Percentiles rank a stretch among this genome's conserved stretches.
Evolutionary conservation across 2,113 vertebrate genomes (phyloP).

Genomic region (Meleagris gallopavo): DNA sequence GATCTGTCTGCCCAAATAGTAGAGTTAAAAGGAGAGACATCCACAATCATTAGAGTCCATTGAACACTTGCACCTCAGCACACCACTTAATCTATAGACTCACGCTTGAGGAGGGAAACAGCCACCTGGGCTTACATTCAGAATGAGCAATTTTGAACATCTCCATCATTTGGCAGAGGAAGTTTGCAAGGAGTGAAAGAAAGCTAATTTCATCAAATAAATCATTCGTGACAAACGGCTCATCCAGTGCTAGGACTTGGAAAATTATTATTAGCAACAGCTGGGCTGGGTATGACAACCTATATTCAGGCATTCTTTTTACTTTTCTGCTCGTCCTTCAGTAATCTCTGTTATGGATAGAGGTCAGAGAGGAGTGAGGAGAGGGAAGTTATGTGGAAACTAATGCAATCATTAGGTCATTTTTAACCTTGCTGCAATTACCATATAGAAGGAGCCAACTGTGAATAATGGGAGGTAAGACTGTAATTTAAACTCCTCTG

Average conservation of each 20-base stretch:
- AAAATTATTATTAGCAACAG: slow-evolving; percentile 68
- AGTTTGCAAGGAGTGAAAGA: slow-evolving; percentile 24
- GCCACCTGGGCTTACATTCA: not conserved
- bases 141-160: not conserved
- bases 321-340: slow-evolving; percentile 51
- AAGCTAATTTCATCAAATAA: slow-evolving; percentile 58
- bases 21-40: not conserved
- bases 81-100: not conserved
- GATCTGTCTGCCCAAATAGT: not conserved
- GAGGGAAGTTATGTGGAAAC: slow-evolving; percentile 47
- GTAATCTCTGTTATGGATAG: slow-evolving; percentile 38
- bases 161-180: slow-evolving; percentile 22
- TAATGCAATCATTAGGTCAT: slow-evolving; percentile 58
- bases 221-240: slow-evolving; percentile 58
- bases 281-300: slow-evolving; percentile 45
- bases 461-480: slow-evolving; percentile 33
- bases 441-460: slow-evolving; percentile 1
- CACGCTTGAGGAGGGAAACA: slow-evolving; percentile 9
- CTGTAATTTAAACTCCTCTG: slow-evolving; percentile 30
- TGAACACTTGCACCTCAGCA: not conserved
- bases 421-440: slow-evolving; percentile 63
- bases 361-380: slow-evolving; percentile 32
- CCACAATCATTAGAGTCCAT: not conserved
- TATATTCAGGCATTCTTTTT: slow-evolving; percentile 44
- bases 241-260: slow-evolving; percentile 31